A percentile compares a stretch with the other conserved stretches of the same genome.
phyloP scores from a whole-genome alignment of 1,140 invertebrate species.

The Drosophila lacteicornis region DNA sequence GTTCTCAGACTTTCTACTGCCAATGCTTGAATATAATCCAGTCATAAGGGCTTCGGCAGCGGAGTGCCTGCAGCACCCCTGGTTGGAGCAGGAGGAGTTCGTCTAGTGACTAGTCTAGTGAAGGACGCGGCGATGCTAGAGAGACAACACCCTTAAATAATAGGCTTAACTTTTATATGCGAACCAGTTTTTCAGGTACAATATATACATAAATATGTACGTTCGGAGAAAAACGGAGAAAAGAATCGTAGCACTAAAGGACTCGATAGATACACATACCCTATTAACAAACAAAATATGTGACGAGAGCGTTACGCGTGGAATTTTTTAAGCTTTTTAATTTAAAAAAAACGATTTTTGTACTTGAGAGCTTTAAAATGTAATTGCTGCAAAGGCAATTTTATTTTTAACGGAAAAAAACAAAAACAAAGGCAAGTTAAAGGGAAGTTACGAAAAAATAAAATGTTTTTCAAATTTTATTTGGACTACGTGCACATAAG shows the following conservation, averaged over 20 bases:
- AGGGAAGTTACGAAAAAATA: slow-evolving; percentile 23
- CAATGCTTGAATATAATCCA: slow-evolving; percentile 98
- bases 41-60: slow-evolving; percentile 95
- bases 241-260: slow-evolving; percentile 38
- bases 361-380: slow-evolving; percentile 78
- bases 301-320: slow-evolving; percentile 25
- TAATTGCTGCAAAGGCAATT: slow-evolving; percentile 49
- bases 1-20: slow-evolving; percentile 96
- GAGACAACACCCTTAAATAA: slow-evolving; percentile 15
- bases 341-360: slow-evolving; percentile 70
- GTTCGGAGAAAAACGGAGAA: background rate
- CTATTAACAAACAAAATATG: slow-evolving; percentile 19
- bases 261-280: slow-evolving; percentile 24
- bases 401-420: slow-evolving; percentile 40
- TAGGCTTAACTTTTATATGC: slow-evolving; percentile 64
- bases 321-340: slow-evolving; percentile 77
- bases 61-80: slow-evolving; percentile 96
- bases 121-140: background rate
- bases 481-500: slow-evolving; percentile 47
- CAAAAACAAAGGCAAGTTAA: slow-evolving; percentile 11
- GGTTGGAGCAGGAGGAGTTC: slow-evolving; percentile 90
- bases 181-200: slow-evolving; percentile 37
- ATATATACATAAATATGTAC: slow-evolving; percentile 29
- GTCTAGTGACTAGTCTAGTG: slow-evolving; percentile 44
- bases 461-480: slow-evolving; percentile 53